Evolutionary conservation across 2,797 vertebrate species (phyloP).

Genomic region (Poeciliopsis paucimaculata): DNA sequence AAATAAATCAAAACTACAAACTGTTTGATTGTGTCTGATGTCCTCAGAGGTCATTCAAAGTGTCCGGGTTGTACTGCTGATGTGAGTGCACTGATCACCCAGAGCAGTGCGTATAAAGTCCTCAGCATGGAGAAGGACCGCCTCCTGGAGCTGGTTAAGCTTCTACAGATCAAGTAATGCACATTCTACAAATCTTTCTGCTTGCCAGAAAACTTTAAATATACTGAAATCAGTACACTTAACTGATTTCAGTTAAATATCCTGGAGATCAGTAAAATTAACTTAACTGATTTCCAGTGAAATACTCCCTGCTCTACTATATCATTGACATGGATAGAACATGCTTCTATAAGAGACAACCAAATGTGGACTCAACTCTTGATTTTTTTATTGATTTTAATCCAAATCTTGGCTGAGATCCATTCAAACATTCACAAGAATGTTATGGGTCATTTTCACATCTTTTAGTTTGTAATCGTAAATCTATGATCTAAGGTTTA

Average conservation of each 20-base stretch:
- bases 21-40: neutral
- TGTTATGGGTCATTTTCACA: neutral
- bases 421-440: neutral
- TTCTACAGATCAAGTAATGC: conserved; percentile 64
- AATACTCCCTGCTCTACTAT: neutral
- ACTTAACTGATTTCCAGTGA: neutral
- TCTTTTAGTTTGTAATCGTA: neutral
- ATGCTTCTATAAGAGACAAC: neutral
- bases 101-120: conserved; percentile 77
- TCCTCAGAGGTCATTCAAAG: conserved; percentile 7
- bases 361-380: neutral
- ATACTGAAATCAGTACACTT: too few relatives aligned
- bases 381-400: neutral
- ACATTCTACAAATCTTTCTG: neutral
- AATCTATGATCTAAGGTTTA: neutral
- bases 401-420: neutral
- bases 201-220: too few relatives aligned
- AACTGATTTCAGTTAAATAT: neutral
- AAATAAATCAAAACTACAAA: neutral
- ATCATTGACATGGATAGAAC: neutral
- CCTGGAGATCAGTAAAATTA: too few relatives aligned
- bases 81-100: conserved; percentile 67
- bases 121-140: conserved; percentile 81
- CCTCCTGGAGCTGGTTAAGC: conserved; percentile 80
- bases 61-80: conserved; percentile 59